These are phyloP conservation scores for Drosophila suboccidentalis DNA, from an alignment of 2,888 invertebrate species.

Conservation along the genomic window DNA sequence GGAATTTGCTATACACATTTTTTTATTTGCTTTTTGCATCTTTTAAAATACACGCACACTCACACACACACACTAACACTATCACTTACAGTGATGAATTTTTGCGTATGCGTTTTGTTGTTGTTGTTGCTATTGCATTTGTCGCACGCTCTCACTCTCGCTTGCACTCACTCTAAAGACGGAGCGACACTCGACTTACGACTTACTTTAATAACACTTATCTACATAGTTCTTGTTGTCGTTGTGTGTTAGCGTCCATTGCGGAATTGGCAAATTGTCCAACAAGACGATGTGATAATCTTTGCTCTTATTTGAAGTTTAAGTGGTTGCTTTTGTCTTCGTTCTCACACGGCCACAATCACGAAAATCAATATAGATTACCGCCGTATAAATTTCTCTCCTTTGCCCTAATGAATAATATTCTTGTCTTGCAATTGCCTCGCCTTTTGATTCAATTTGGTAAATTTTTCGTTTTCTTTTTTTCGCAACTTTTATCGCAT, in stretches of 20 bases:
- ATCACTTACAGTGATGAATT: slow-evolving; percentile 48
- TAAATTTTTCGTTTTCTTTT: slow-evolving; percentile 39
- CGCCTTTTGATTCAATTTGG: slow-evolving; percentile 51
- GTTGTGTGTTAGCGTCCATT: slow-evolving; percentile 33
- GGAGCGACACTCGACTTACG: slow-evolving; percentile 36
- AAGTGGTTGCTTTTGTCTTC: slow-evolving; percentile 59
- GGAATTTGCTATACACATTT: slow-evolving; percentile 46
- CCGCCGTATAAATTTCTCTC: slow-evolving; percentile 13
- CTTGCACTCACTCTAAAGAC: slow-evolving; percentile 20
- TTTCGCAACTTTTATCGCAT: slow-evolving; percentile 28
- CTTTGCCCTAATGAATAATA: slow-evolving; percentile 39
- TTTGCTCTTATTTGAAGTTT: slow-evolving; percentile 31
- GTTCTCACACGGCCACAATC: slow-evolving; percentile 41
- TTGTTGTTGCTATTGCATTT: slow-evolving; percentile 53
- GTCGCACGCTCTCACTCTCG: slow-evolving; percentile 21
- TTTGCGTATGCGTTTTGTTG: slow-evolving; percentile 58
- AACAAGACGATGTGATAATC: slow-evolving; percentile 50
- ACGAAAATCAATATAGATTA: slow-evolving; percentile 69
- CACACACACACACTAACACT: slow-evolving; percentile 22
- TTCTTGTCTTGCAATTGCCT: slow-evolving; percentile 34
- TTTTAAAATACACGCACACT: slow-evolving; percentile 37
- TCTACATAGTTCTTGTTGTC: slow-evolving; percentile 33
- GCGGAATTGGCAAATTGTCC: slow-evolving; percentile 48
- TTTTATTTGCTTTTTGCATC: slow-evolving; percentile 62
- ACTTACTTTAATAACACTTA: slow-evolving; percentile 37